Base-by-base conservation (phyloP, 2,888 invertebrate genomes). In the Unio delphinus region DNA sequence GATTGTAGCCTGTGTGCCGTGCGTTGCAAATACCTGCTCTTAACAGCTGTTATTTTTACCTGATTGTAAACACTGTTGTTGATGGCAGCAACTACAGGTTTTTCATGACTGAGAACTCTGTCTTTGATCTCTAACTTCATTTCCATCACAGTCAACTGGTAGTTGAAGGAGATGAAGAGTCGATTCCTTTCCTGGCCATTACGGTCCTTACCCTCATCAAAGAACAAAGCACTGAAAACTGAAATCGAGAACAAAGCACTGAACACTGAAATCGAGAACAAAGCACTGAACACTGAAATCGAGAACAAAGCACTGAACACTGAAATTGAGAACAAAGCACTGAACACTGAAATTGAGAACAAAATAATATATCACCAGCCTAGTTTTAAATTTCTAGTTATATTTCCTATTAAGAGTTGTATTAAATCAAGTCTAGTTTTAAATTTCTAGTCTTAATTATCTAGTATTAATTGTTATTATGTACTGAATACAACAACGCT, bases 81-180 rank as follows among this genome's bases (percentile, higher is more conserved):
- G 28, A 88, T 61, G 8, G 87, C 88, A 18, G 86, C 77, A 6
- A 89, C 83, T 3, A 90, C 85, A 0, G 90, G 86, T 72, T 87
- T 89, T 67, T 89, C 89, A 73, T 90, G 90, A 62, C 87, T 88
- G 80, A 89, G 76, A 54, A 89, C 80, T 30, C 89, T 79, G 75
- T 89, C 87, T 58, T 81, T 84, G 34, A 88, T 83, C 78, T 90
- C 90, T 0, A 82, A 81, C 76, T 89, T 89, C 86, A 90, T 90
- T 72, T 90, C 90, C 79, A 90, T 82, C 69, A 87, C 74, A 0
- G 88, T 87, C 61, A 90, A 81, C 76, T 88, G 87, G 70, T 88
- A 88, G 78, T 89, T 88, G 77, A 90, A 90, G 1, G 89, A 86
- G 45, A 89, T 84, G 69, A 90, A 89, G 62, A 90, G 79, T n/a